phyloP scores from a whole-genome alignment of 2,888 invertebrate genomes.

The Drosophila robusta region DNA sequence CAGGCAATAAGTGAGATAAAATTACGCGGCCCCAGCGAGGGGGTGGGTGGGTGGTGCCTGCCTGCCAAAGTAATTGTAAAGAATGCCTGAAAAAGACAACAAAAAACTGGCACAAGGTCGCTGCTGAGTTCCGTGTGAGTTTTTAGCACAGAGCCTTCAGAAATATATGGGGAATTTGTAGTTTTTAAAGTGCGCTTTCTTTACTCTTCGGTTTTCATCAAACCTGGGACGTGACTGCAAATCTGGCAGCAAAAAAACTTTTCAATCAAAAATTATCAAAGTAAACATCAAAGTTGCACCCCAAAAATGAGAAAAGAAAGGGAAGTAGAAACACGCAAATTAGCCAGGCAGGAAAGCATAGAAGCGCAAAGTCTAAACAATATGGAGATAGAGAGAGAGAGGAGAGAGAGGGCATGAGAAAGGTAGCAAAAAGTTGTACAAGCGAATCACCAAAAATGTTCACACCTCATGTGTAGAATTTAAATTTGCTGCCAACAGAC shows the following conservation, averaged over 20 bases:
- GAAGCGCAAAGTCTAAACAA: constrained; percentile 41
- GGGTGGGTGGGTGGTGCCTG: constrained; percentile 2
- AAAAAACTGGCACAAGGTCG: constrained; percentile 47
- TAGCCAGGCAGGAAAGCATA: constrained; percentile 42
- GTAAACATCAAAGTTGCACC: constrained; percentile 71
- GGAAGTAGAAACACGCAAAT: constrained; percentile 50
- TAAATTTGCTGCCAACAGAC: constrained; percentile 54
- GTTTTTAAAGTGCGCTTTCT: constrained; percentile 23
- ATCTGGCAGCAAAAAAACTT: constrained; percentile 50
- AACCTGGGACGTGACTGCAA: constrained; percentile 45
- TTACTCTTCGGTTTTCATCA: constrained; percentile 42
- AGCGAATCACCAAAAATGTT: constrained; percentile 56
- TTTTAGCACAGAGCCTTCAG: background rate
- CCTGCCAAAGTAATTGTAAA: constrained; percentile 57
- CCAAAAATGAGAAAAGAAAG: constrained; percentile 7
- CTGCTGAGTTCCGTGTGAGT: constrained; percentile 4
- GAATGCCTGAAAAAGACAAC: constrained; percentile 18
- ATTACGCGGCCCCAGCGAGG: constrained; percentile 35
- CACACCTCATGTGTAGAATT: constrained; percentile 76
- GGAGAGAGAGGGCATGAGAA: constrained; percentile 5
- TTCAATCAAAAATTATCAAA: constrained; percentile 78
- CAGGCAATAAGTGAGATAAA: constrained; percentile 72
- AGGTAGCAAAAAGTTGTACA: constrained; percentile 49
- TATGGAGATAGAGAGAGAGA: constrained; percentile 6
- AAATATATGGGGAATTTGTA: background rate